A percentile compares a stretch with the other conserved stretches of the same genome.
These are phyloP conservation scores for Hirtodrosophila duncani DNA, from an alignment of 2,888 invertebrate species.

Conservation along the genomic window DNA sequence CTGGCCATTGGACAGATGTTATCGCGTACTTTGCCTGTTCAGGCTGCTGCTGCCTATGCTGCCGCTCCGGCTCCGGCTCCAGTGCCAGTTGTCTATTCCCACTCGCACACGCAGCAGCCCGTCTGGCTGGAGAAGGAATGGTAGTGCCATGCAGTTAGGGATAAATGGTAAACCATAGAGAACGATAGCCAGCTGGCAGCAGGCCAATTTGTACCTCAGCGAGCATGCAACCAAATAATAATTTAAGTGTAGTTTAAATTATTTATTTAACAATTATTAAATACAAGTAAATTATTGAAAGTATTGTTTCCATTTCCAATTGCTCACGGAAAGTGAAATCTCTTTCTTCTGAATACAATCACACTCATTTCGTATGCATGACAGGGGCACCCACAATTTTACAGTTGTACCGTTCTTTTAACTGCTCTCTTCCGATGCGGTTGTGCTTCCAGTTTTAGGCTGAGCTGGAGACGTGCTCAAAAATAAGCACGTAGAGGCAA, in stretches of 20 bases:
- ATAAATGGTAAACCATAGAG: not conserved
- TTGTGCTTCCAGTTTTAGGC: slow-evolving; percentile 21
- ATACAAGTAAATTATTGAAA: slow-evolving; percentile 36
- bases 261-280: slow-evolving; percentile 67
- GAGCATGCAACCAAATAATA: slow-evolving; percentile 73
- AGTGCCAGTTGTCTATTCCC: slow-evolving; percentile 79
- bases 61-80: slow-evolving; percentile 76
- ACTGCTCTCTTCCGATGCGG: slow-evolving; percentile 48
- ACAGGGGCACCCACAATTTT: slow-evolving; percentile 39
- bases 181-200: slow-evolving; percentile 44
- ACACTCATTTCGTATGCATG: slow-evolving; percentile 45
- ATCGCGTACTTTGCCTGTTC: slow-evolving; percentile 75
- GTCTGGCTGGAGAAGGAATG: slow-evolving; percentile 78
- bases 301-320: slow-evolving; percentile 11
- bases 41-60: slow-evolving; percentile 79
- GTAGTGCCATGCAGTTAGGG: slow-evolving; percentile 39
- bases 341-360: no score
- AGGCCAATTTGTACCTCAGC: slow-evolving; percentile 58
- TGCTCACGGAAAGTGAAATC: slow-evolving; percentile 55
- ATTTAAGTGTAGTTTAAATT: slow-evolving; percentile 71
- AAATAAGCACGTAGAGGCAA: slow-evolving; percentile 15
- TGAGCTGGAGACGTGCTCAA: slow-evolving; percentile 35
- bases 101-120: slow-evolving; percentile 76
- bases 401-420: slow-evolving; percentile 62
- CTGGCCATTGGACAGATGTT: slow-evolving; percentile 81